Evolutionary conservation across 2,797 vertebrate genomes (phyloP), one percentile per base, ranked within the genome.

Genomic region (Sciaenops ocellatus): DNA sequence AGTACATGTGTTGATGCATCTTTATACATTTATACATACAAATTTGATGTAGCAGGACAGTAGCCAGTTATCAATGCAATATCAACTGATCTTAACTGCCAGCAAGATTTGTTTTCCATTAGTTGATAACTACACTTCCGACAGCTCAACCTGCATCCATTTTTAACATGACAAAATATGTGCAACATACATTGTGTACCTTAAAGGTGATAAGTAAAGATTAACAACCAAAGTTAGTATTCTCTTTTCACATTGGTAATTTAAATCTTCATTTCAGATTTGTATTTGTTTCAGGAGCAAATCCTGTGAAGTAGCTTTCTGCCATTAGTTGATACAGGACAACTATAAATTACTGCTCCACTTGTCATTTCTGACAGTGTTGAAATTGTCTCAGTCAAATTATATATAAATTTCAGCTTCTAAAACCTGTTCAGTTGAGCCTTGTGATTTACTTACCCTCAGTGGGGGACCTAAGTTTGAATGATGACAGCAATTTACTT

Each of bases 11-110:
- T 59, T 65, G 59, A 82, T 73, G 64, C 77, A 38, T 70, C 50
- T 87, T 78, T 85, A 50, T 83, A 85, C 82, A 87, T 85, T 69
- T 85, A 46, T 84, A 87, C 56, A 89, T 24, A 60, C 24, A 44
- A 0, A 1, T 26, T 65, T 66, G 22, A 61, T 10, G 5, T 26
- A 78, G 63, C 63, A 60, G 63, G n/a, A 46, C 46, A 38, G 30
- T 11, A 66, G 57, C 34, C 1, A 18, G 71, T 71, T 76, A 61
- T 80, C 28, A 38, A 57, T 77, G 0, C 46, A 52, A 4, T 41
- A 62, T 66, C 13, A 28, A 71, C 73, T 15, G 5, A 24, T 48
- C 44, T 15, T 16, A 17, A 41, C 0, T 6, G 11, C 54, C 26
- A 50, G 20, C 7, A 0, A 67, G 9, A 51, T 52, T 50, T n/a